phyloP scores from a whole-genome alignment of 2,888 invertebrate species.

The Stenolophus ochropezus region DNA sequence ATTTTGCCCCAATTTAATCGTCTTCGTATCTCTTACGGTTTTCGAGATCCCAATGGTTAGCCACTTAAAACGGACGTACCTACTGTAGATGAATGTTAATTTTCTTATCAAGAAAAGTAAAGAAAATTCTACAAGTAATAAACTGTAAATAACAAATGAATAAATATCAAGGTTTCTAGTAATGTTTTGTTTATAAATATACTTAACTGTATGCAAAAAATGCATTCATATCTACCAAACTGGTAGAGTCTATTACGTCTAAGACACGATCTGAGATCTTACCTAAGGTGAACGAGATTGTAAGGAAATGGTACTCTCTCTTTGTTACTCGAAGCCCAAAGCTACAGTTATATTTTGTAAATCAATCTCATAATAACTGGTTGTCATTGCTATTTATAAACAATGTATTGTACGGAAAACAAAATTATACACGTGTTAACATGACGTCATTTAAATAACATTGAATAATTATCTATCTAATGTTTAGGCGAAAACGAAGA shows the following conservation, averaged over 20 bases:
- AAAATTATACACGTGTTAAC: constrained; percentile 35
- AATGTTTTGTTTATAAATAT: not conserved
- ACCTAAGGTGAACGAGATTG: not conserved
- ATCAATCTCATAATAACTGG: constrained; percentile 9
- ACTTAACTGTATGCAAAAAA: not conserved
- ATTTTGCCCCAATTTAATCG: no score
- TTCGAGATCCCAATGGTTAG: no score
- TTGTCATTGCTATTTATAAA: constrained; percentile 50
- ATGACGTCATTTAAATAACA: constrained; percentile 46
- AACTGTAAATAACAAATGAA: not conserved
- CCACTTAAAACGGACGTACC: no score
- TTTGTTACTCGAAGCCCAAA: not conserved
- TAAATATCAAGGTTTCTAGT: not conserved
- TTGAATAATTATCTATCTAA: constrained; percentile 35
- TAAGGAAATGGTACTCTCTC: not conserved
- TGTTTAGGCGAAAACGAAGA: constrained; percentile 2
- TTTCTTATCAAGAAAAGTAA: not conserved
- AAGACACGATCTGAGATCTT: not conserved
- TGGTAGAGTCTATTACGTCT: not conserved
- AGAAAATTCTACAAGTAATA: not conserved
- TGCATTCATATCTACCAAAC: not conserved
- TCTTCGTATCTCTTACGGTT: no score
- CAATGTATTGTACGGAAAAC: constrained; percentile 32
- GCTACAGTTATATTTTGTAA: constrained; percentile 15
- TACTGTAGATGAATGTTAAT: no score